Evolutionary conservation across 2,888 invertebrate genomes (phyloP).

Genomic region (Byasa hedistus): DNA sequence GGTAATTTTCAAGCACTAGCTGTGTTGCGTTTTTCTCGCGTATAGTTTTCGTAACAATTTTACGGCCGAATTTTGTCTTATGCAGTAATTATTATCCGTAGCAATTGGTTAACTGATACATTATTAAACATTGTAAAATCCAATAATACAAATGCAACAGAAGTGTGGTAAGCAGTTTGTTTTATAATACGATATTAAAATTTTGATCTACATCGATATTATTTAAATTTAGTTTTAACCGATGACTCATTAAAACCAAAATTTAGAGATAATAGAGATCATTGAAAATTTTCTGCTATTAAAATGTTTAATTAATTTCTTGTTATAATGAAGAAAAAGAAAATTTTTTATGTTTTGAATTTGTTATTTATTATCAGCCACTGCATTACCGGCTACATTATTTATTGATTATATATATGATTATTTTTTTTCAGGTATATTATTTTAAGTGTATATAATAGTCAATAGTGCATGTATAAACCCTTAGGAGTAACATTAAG

Average conservation of each 20-base stretch:
- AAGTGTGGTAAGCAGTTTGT: not conserved
- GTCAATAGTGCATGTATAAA: conserved; percentile 26
- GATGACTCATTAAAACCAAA: conserved; percentile 9
- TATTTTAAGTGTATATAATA: conserved; percentile 5
- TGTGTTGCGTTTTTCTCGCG: not conserved
- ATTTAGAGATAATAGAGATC: conserved; percentile 11
- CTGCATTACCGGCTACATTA: too few species aligned
- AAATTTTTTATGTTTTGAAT: too few species aligned
- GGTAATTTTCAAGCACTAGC: not conserved
- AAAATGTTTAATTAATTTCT: too few species aligned
- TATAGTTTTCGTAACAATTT: conserved; percentile 1
- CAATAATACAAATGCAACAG: not conserved
- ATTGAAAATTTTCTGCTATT: too few species aligned
- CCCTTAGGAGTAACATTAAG: conserved; percentile 6
- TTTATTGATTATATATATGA: not conserved
- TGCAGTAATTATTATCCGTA: not conserved
- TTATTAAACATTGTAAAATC: not conserved
- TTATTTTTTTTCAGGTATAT: conserved; percentile 13
- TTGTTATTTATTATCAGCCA: too few species aligned
- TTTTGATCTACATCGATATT: conserved; percentile 8
- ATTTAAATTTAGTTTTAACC: conserved; percentile 4
- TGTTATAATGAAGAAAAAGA: too few species aligned
- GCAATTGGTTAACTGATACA: conserved; percentile 6
- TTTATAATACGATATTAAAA: conserved; percentile 4
- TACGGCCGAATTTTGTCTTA: conserved; percentile 12